Conservation (phyloP, 2,113 vertebrate species). For the Camarhynchus parvulus region DNA sequence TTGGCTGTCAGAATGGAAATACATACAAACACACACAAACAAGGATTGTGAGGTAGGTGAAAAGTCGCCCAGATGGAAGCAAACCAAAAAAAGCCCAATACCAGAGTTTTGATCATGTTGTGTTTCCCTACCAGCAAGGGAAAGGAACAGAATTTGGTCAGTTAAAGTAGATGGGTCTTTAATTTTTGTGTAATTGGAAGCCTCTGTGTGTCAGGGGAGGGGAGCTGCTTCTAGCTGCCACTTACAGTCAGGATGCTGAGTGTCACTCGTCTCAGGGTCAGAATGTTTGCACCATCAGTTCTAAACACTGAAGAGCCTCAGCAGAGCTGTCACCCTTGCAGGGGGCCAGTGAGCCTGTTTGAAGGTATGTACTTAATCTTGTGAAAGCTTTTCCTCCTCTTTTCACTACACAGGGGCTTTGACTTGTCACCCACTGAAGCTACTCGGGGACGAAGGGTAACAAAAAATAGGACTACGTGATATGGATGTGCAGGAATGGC, state of each 20-base stretch:
- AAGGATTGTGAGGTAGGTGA: not conserved
- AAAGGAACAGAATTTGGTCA: not conserved
- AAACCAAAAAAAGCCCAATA: not conserved
- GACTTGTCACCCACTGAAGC: not conserved
- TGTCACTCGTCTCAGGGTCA: not conserved
- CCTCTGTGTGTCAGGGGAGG: no score
- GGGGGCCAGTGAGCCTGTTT: not conserved
- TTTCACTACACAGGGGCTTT: not conserved
- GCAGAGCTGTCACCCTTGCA: not conserved
- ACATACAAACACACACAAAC: not conserved
- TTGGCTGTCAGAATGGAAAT: not conserved
- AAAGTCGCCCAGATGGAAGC: not conserved
- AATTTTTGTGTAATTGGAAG: not conserved
- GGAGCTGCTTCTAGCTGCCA: not conserved
- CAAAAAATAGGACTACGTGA: fast-evolving
- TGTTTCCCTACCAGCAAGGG: not conserved
- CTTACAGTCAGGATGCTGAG: not conserved
- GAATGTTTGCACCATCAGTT: not conserved
- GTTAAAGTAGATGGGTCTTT: not conserved
- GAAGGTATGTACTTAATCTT: fast-evolving
- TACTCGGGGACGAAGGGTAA: fast-evolving
- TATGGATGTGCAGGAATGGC: not conserved
- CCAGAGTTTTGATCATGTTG: not conserved
- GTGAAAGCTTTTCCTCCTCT: not conserved
- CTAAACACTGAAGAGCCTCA: not conserved